phyloP scores from a whole-genome alignment of 2,888 invertebrate species.

The Pseudococcus jackbeardsleyi region DNA sequence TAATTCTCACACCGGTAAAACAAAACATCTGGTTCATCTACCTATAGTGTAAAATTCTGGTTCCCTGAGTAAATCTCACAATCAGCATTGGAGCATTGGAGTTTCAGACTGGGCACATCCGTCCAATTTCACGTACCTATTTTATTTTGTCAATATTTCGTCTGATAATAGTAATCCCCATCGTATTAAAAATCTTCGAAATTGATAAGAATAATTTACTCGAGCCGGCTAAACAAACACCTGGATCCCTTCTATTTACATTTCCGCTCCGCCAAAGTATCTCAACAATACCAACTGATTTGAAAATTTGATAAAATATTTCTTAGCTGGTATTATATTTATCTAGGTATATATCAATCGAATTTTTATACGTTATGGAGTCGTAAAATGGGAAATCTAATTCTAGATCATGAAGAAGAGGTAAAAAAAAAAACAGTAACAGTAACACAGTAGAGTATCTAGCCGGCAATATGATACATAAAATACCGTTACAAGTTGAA shows the following conservation, averaged over 20 bases:
- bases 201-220: not conserved
- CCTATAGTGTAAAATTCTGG: too few species aligned
- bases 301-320: slow-evolving; percentile 8
- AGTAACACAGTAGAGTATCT: slow-evolving; percentile 18
- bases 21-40: too few species aligned
- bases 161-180: not conserved
- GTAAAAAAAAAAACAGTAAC: not conserved
- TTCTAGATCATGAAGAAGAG: not conserved
- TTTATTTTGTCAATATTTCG: not conserved
- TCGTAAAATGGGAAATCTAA: not conserved
- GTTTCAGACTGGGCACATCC: too few species aligned
- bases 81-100: not conserved
- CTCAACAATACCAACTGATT: not conserved
- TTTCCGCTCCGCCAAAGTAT: not conserved
- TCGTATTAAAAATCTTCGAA: not conserved
- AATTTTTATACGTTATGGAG: not conserved
- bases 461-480: slow-evolving; percentile 21
- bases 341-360: not conserved
- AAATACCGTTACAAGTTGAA: slow-evolving; percentile 35
- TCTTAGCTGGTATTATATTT: not conserved
- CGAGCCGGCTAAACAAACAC: too few species aligned
- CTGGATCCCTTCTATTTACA: not conserved
- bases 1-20: not conserved
- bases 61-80: not conserved
- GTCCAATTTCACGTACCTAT: not conserved